Conservation (phyloP, 2,888 invertebrate species). For the Magallana nippona region DNA sequence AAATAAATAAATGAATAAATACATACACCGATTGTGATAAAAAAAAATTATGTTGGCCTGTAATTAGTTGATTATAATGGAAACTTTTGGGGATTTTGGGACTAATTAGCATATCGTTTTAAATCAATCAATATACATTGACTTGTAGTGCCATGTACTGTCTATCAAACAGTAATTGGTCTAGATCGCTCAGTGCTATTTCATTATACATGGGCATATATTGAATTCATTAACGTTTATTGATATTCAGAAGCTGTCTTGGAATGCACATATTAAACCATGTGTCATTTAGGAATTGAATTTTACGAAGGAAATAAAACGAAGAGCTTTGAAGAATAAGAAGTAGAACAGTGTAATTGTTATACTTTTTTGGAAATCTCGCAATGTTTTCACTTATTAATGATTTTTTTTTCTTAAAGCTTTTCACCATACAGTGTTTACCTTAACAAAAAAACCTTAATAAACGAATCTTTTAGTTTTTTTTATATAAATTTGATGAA, state of each 20-base stretch:
- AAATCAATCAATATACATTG: not conserved
- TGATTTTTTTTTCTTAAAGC: too few species aligned
- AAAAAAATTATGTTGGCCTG: not conserved
- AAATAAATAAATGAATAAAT: too few species aligned
- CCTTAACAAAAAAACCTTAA: too few species aligned
- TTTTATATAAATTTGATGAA: too few species aligned
- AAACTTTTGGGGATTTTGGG: not conserved
- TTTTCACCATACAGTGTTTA: too few species aligned
- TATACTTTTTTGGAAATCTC: too few species aligned
- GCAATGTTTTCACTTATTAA: too few species aligned
- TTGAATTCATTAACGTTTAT: constrained; percentile 11
- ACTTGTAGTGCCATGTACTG: not conserved
- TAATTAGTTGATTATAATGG: not conserved
- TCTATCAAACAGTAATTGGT: not conserved
- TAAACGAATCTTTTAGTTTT: too few species aligned
- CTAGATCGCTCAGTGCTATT: constrained; percentile 1
- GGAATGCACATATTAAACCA: not conserved
- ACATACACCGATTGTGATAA: not conserved
- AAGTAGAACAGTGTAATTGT: too few species aligned
- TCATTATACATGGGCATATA: constrained; percentile 23
- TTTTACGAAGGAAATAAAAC: not conserved
- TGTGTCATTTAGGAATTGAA: not conserved
- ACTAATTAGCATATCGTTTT: not conserved
- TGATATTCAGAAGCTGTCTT: not conserved
- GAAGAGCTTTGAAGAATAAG: too few species aligned